phyloP scores from a whole-genome alignment of 2,113 vertebrate species.

The Saccopteryx bilineata region DNA sequence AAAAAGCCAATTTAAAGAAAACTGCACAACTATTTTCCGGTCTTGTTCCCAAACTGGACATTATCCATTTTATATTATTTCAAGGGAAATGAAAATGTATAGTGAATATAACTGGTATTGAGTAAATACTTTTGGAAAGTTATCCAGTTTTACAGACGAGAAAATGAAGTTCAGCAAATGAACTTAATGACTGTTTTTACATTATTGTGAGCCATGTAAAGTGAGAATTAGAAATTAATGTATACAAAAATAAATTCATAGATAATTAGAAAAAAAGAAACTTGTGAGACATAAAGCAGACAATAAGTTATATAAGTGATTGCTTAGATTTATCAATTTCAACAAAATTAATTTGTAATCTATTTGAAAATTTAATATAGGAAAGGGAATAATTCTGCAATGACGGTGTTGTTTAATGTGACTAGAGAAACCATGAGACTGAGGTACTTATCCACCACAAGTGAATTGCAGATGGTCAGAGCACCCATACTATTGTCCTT shows the following conservation, averaged over 20 bases:
- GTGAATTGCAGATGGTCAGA: neutral
- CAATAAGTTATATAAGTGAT: neutral
- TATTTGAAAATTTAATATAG: neutral
- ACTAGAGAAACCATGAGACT: fast-evolving
- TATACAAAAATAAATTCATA: neutral
- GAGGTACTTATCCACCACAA: neutral
- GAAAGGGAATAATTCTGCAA: neutral
- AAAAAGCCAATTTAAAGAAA: neutral
- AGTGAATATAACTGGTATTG: neutral
- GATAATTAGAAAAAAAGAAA: slow-evolving; percentile 39
- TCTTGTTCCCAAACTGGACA: neutral
- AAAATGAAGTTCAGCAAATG: slow-evolving; percentile 28
- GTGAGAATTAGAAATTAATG: neutral
- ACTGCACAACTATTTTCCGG: neutral
- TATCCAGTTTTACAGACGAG: neutral
- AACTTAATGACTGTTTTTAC: slow-evolving; percentile 32
- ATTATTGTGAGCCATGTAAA: neutral
- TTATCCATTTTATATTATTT: neutral
- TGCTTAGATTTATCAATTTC: slow-evolving; percentile 14
- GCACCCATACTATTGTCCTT: neutral
- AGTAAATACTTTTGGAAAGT: slow-evolving; percentile 40
- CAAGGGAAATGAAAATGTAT: neutral
- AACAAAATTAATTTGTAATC: slow-evolving; percentile 11
- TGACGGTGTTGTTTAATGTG: neutral
- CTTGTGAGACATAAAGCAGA: neutral